Evolutionary conservation across 2,113 vertebrate genomes (phyloP).

Genomic region (Zosterops pallidus): DNA sequence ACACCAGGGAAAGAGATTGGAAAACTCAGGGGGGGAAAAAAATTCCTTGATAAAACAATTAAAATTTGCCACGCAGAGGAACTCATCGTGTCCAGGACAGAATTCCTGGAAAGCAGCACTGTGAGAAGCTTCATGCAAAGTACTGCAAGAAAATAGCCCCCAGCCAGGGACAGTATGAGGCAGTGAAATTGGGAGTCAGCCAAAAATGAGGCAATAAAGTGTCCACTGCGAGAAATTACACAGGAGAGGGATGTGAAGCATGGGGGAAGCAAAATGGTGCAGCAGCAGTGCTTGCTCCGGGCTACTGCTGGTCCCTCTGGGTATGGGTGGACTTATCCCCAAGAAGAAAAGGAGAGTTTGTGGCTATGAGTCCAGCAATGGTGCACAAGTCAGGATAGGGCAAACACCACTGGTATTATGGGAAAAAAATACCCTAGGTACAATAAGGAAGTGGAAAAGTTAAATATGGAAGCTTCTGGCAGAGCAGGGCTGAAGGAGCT

Average conservation of each 20-base stretch:
- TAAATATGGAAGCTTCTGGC: not conserved
- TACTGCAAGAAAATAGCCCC: not conserved
- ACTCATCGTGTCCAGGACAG: not conserved
- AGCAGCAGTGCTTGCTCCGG: accelerated
- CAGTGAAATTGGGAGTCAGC: not conserved
- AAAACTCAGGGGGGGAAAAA: not conserved
- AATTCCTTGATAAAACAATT: slow-evolving; percentile 33
- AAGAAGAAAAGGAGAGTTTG: not conserved
- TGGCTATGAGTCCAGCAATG: not conserved
- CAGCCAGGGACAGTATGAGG: not conserved
- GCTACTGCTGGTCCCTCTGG: not conserved
- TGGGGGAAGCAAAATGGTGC: not conserved
- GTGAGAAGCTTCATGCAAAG: not conserved
- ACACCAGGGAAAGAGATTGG: not conserved
- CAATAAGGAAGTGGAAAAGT: not conserved
- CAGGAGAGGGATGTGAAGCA: accelerated
- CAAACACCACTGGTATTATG: not conserved
- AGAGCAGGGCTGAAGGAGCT: not conserved
- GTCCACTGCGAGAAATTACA: not conserved
- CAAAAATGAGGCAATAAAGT: not conserved
- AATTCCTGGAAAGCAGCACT: slow-evolving; percentile 36
- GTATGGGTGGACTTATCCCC: not conserved
- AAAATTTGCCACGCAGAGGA: not conserved
- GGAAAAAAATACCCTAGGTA: not conserved
- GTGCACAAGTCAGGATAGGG: accelerated